Evolutionary conservation across 30 jellyfish, hydroid and myxozoan species (phyloP).

Genomic region (Hydra vulgaris): DNA sequence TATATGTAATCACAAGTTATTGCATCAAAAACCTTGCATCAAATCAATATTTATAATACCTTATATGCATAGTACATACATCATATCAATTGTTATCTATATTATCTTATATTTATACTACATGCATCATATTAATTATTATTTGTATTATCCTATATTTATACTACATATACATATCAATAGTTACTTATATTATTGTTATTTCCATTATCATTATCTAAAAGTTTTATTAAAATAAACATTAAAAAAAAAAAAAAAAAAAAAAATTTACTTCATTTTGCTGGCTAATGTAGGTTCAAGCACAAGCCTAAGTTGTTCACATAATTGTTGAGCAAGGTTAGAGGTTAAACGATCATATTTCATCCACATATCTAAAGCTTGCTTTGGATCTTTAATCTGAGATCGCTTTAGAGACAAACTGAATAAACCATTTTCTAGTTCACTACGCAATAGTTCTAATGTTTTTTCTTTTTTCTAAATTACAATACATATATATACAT

Average conservation of each 20-base stretch:
- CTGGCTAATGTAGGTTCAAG: conserved; percentile 91
- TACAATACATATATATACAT: not conserved
- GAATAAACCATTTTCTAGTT: conserved; percentile 38
- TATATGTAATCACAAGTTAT: no score
- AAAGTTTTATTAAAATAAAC: no score
- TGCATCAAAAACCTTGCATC: no score
- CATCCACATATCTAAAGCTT: conserved; percentile 79
- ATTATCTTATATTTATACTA: no score
- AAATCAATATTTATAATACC: no score
- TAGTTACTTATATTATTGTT: no score
- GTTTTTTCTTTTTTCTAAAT: conserved; percentile 16
- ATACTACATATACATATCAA: no score
- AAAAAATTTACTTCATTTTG: conserved; percentile 55
- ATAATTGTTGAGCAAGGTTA: conserved; percentile 67
- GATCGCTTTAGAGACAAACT: conserved; percentile 14
- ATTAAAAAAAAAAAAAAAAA: not conserved
- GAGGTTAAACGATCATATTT: conserved; percentile 63
- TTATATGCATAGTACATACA: no score
- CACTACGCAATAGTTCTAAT: conserved; percentile 45
- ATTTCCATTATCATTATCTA: no score
- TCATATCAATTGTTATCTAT: no score
- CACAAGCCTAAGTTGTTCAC: conserved; percentile 90
- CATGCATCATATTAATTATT: no score
- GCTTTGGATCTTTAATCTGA: conserved; percentile 14
- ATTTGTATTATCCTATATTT: no score